Conservation (phyloP, 2,888 invertebrate species). For the Hydrotaea diabolus region DNA sequence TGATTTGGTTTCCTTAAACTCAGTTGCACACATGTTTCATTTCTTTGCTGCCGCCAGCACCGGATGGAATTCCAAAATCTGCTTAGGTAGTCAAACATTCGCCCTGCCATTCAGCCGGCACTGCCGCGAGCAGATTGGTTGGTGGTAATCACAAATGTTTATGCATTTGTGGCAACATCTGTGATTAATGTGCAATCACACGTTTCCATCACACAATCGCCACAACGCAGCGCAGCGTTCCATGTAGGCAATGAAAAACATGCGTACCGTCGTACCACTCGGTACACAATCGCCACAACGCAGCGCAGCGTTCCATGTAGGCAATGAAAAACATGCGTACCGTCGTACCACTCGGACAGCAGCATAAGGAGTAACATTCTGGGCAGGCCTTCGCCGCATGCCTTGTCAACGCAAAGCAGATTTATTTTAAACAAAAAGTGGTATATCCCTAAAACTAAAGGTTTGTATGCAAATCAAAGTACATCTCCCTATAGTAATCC, state of each 20-base stretch:
- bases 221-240: neutral
- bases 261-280: neutral
- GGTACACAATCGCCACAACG: slow-evolving; percentile 4
- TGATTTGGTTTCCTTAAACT: neutral
- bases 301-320: neutral
- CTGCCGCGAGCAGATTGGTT: neutral
- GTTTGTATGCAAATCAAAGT: no score
- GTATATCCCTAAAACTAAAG: no score
- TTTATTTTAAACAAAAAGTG: no score
- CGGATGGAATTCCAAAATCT: slow-evolving; percentile 48
- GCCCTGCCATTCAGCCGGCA: neutral
- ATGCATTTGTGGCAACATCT: slow-evolving; percentile 69
- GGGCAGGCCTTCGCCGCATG: neutral
- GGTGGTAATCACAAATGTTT: slow-evolving; percentile 59
- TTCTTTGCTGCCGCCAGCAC: slow-evolving; percentile 19
- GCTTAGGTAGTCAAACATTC: slow-evolving; percentile 38
- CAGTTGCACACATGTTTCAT: slow-evolving; percentile 16
- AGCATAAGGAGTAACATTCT: neutral
- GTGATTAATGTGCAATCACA: slow-evolving; percentile 69
- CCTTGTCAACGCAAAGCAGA: no score
- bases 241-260: neutral
- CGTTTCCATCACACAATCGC: slow-evolving; percentile 59
- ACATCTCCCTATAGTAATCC: no score
- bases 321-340: neutral
- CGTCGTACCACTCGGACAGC: neutral